Evolutionary conservation across 2,888 invertebrate genomes (phyloP), one percentile per base, ranked within the genome.

Genomic region (Scaeva pyrastri): DNA sequence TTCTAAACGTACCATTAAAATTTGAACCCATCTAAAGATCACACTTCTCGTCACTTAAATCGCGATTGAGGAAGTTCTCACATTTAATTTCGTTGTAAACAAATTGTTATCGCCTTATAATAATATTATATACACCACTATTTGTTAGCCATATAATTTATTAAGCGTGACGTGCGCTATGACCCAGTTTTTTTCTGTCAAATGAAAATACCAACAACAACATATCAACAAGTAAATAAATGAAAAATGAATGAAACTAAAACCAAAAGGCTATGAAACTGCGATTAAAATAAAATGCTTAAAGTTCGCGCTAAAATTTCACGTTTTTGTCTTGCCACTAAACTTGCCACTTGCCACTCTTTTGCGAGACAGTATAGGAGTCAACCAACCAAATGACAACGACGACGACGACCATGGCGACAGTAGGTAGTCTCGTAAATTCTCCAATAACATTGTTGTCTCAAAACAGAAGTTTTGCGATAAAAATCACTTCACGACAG

Each of bases 121-220:
- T 1, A 50, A 11, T 10, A 52, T n/a, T n/a, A n/a, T n/a, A n/a
- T n/a, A n/a, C n/a, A n/a, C n/a, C n/a, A n/a, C 21, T 70, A 58
- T 74, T 75, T 48, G 71, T 39, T 48, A 36, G 68, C 31, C 60
- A 76, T 72, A 80, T 68, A 75, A 84, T 36, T 31, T 56, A 19
- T 52, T 50, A 52, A 68, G 31, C 66, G 66, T 85, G 85, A 81
- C 85, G 81, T 76, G 81, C 68, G 81, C 72, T 85, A 76, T 81
- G 85, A 85, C 85, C 85, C 81, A 81, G 60, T 76, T 85, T 81
- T 0, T 31, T n/a, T n/a, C n/a, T 26, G 11, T 21, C 11, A 31
- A 52, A 50, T 39, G 21, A 4, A 36, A 55, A 14, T 23, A 55
- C 26, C 4, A 10, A 36, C 26, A 11, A 19, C 11, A 11, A n/a